Base-by-base conservation (phyloP, 2,113 vertebrate species). In the Oncorhynchus kisutch region DNA sequence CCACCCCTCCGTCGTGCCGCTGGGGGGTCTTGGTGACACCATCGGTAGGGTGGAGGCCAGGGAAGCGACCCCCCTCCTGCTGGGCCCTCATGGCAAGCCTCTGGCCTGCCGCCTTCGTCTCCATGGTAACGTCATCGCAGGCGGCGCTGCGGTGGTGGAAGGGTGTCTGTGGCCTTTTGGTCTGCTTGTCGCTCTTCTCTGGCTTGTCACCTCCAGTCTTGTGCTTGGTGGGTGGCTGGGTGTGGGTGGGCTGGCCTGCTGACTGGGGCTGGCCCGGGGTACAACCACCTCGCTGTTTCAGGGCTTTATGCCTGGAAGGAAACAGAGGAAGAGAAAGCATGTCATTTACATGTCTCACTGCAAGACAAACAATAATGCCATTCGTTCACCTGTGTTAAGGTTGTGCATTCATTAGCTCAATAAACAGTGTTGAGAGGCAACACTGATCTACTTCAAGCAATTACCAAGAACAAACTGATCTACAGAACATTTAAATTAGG, bases 111-210 rank as follows among this genome's bases (percentile, higher is more conserved):
- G 95, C 86, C 48, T 97, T 97, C 0, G 93, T 91, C 84, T 99
- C 97, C 90, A 99, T 93, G 75, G 94, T 92, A 67, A 92, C 86
- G 72, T 98, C 96, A 13, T 99, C 97, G 0, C 94, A 92, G 86
- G 95, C 70, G 70, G 95, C 94, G 84, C 93, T 94, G 67, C 97
- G 96, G 70, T 99, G 97, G 90, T 99, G 97, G 91, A 99, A 99
- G 76, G 97, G 97, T 73, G 96, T 99, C 88, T 97, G 94, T 60
- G 96, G 97, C 81, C 97, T 95, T 88, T 99, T 99, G 90, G 96
- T 96, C 80, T 96, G 97, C 88, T 99, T 99, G 86, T 99, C 97
- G 67, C 94, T 94, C 92, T 98, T 99, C 84, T 99, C 97, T 69
- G 94, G 95, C 87, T 99, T 99, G 84, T 99, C 97, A 70, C 92